These are phyloP conservation scores for Anoplolepis gracilipes DNA, from an alignment of 1,140 invertebrate species.

Conservation along the genomic window DNA sequence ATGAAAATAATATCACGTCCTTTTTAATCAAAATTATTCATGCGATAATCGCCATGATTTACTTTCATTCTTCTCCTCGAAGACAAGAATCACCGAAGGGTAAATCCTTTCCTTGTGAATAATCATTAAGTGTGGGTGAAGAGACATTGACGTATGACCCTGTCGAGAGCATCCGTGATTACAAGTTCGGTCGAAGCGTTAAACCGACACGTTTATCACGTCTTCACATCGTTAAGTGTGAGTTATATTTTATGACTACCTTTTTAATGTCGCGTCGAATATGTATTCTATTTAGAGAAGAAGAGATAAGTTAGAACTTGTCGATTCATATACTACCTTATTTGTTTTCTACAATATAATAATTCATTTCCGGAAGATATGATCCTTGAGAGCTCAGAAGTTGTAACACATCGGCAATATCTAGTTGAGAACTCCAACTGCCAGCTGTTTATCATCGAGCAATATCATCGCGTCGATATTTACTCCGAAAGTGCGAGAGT, in stretches of 20 bases:
- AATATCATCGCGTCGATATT: slow-evolving; percentile 69
- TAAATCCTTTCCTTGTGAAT: slow-evolving; percentile 68
- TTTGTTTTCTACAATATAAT: slow-evolving; percentile 18
- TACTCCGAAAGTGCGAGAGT: slow-evolving; percentile 63
- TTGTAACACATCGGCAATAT: slow-evolving; percentile 43
- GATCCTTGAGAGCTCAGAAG: slow-evolving; percentile 4
- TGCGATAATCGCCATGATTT: background rate
- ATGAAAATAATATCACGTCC: background rate
- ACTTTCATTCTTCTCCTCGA: background rate
- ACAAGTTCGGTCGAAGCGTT: slow-evolving; percentile 37
- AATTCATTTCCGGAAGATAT: slow-evolving; percentile 27
- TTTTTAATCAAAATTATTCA: slow-evolving; percentile 18
- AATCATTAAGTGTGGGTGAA: slow-evolving; percentile 71
- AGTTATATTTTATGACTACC: background rate
- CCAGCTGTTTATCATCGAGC: slow-evolving; percentile 69
- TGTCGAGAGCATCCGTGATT: slow-evolving; percentile 41
- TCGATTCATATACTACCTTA: background rate
- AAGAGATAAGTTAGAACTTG: background rate
- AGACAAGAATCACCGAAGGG: background rate
- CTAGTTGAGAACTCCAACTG: slow-evolving; percentile 45
- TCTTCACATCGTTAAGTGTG: slow-evolving; percentile 16
- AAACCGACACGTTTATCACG: slow-evolving; percentile 42
- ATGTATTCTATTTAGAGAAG: background rate
- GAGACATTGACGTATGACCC: slow-evolving; percentile 69
- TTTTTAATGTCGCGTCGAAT: background rate